These are phyloP conservation scores for Apodemia duryi DNA, from an alignment of 2,888 invertebrate species.

Conservation along the genomic window DNA sequence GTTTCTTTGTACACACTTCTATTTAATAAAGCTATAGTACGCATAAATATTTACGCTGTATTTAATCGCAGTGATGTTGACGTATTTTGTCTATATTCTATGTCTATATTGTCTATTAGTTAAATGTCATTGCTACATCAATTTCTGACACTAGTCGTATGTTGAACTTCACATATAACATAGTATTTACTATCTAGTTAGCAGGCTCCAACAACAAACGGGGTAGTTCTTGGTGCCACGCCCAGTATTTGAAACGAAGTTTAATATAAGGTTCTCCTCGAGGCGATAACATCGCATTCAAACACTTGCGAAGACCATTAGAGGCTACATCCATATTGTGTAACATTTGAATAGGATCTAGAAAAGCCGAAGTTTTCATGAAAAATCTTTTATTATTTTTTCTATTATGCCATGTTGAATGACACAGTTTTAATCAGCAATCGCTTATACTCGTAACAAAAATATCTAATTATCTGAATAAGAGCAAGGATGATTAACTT, in stretches of 20 bases:
- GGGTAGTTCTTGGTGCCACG: background rate
- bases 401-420: background rate
- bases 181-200: background rate
- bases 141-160: too few relatives aligned
- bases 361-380: background rate
- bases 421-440: background rate
- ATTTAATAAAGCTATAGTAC: too few relatives aligned
- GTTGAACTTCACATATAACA: too few relatives aligned
- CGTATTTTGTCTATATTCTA: too few relatives aligned
- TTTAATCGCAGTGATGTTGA: too few relatives aligned
- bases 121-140: too few relatives aligned
- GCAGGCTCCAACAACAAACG: background rate
- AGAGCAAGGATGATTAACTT: too few relatives aligned
- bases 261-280: conserved; percentile 23
- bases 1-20: too few relatives aligned
- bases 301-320: conserved; percentile 25
- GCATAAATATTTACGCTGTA: too few relatives aligned
- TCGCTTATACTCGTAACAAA: too few relatives aligned
- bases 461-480: too few relatives aligned
- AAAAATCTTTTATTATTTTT: background rate
- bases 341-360: conserved; percentile 1
- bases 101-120: too few relatives aligned
- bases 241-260: conserved; percentile 15
- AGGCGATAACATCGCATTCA: conserved; percentile 21
- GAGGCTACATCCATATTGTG: background rate